These are phyloP conservation scores for Pseudochaenichthys georgianus DNA, from an alignment of 2,797 vertebrate genomes.

Conservation along the genomic window DNA sequence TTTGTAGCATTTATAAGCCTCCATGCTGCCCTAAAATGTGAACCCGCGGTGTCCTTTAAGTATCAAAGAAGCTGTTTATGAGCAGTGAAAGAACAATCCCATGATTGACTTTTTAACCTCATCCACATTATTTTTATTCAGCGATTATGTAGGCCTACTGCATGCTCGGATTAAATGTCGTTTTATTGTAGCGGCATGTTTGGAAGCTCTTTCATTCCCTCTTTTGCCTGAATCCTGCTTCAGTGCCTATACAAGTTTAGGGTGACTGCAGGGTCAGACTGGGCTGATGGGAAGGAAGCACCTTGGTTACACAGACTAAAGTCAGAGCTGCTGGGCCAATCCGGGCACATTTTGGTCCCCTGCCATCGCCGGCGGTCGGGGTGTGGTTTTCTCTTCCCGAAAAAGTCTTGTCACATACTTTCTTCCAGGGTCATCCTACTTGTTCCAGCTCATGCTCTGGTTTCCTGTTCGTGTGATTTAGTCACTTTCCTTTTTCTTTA, in stretches of 20 bases:
- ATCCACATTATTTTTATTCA: slow-evolving; percentile 44
- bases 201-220: slow-evolving; percentile 36
- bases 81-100: slow-evolving; percentile 61
- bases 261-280: slow-evolving; percentile 35
- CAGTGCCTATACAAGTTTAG: slow-evolving; percentile 40
- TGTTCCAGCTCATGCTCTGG: slow-evolving; percentile 67
- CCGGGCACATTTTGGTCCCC: slow-evolving; percentile 50
- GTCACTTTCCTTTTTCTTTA: slow-evolving; percentile 33
- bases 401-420: slow-evolving; percentile 61
- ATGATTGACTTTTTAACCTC: slow-evolving; percentile 47
- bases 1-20: slow-evolving; percentile 73
- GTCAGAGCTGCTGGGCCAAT: slow-evolving; percentile 34
- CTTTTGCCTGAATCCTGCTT: slow-evolving; percentile 17
- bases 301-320: slow-evolving; percentile 40
- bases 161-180: slow-evolving; percentile 44
- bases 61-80: slow-evolving; percentile 67
- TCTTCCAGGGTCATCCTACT: slow-evolving; percentile 57
- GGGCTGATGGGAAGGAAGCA: slow-evolving; percentile 60
- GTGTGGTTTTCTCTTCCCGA: slow-evolving; percentile 74
- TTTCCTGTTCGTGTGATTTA: slow-evolving; percentile 62
- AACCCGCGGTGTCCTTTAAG: slow-evolving; percentile 49
- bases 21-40: slow-evolving; percentile 37
- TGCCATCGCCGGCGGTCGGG: slow-evolving; percentile 59
- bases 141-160: slow-evolving; percentile 17
- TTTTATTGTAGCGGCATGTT: slow-evolving; percentile 32